Conservation (phyloP, 2,113 vertebrate genomes). For the Neogale vison region DNA sequence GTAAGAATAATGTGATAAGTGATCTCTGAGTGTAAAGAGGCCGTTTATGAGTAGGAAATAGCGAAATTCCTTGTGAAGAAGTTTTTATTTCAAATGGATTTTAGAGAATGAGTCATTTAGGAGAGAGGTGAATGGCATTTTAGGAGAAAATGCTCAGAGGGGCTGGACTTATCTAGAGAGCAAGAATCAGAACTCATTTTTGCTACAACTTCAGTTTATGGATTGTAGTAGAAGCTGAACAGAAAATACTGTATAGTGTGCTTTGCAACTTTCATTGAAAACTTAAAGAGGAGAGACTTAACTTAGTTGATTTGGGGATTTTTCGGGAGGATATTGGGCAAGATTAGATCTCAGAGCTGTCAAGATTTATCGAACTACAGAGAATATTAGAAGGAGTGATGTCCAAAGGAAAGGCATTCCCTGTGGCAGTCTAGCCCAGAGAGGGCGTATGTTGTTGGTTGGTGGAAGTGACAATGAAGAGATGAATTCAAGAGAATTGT, state of each 20-base stretch:
- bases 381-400: not conserved
- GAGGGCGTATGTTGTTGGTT: not conserved
- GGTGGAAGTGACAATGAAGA: not conserved
- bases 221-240: not conserved
- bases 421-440: not conserved
- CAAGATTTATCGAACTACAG: not conserved
- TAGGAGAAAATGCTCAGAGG: not conserved
- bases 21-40: not conserved
- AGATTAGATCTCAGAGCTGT: not conserved
- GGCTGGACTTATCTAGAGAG: not conserved
- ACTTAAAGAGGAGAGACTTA: not conserved
- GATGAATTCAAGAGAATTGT: not conserved
- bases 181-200: slow-evolving; percentile 43
- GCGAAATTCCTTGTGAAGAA: not conserved
- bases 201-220: not conserved
- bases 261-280: not conserved
- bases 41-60: not conserved
- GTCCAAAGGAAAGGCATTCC: not conserved
- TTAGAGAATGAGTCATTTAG: not conserved
- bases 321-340: not conserved
- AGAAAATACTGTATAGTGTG: not conserved
- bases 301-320: not conserved
- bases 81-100: not conserved
- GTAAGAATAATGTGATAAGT: not conserved
- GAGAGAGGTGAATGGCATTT: not conserved